These are phyloP conservation scores for Leucoraja ocellata DNA, from an alignment of 2,797 vertebrate genomes.

Conservation along the genomic window DNA sequence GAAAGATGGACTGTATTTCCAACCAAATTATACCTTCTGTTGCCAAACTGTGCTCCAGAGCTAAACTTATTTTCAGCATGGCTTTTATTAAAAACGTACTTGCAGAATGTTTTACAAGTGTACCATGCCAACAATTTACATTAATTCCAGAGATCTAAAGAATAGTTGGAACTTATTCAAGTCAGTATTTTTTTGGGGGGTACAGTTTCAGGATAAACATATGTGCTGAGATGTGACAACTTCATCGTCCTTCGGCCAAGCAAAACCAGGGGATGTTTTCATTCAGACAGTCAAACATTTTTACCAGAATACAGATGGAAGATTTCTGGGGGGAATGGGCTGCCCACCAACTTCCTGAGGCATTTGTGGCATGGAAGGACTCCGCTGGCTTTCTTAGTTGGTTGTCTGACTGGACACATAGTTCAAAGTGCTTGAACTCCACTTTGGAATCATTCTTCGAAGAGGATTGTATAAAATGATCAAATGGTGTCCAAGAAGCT, in stretches of 20 bases:
- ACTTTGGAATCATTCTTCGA: neutral
- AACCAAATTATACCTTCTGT: conserved; percentile 13
- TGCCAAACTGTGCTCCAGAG: neutral
- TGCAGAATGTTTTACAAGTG: conserved; percentile 26
- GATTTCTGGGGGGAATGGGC: neutral
- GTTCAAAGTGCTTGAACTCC: too few relatives aligned
- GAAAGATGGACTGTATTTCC: conserved; percentile 4
- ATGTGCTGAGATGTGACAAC: neutral
- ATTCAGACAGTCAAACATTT: conserved; percentile 10
- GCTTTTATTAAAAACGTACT: conserved; percentile 27
- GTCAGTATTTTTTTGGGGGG: neutral
- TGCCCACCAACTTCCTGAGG: too few relatives aligned
- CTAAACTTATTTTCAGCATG: conserved; percentile 19
- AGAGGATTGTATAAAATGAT: neutral
- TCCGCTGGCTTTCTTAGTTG: neutral
- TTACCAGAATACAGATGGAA: neutral
- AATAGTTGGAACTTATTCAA: conserved; percentile 21
- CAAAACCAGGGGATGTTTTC: neutral
- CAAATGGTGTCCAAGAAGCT: neutral
- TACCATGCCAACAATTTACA: conserved; percentile 12
- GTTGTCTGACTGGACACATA: neutral
- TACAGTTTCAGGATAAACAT: neutral
- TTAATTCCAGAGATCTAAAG: neutral
- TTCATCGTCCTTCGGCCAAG: neutral
- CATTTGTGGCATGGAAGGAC: neutral